Conservation (phyloP, 2,888 invertebrate species). For the Argynnis bischoffii region DNA sequence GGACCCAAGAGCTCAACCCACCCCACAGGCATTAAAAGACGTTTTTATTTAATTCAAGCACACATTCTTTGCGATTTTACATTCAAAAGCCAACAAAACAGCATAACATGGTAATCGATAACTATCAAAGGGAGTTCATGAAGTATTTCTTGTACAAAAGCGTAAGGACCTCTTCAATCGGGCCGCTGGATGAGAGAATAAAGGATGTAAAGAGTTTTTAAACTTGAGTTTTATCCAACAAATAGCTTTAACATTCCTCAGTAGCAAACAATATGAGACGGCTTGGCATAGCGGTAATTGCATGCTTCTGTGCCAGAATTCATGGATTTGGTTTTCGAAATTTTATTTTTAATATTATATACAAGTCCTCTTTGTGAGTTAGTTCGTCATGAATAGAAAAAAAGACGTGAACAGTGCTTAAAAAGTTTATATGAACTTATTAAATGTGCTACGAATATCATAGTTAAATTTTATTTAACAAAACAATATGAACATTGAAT, state of each 20-base stretch:
- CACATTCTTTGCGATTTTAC: constrained; percentile 8
- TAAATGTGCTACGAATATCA: too few species aligned
- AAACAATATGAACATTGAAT: too few species aligned
- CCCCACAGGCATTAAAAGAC: constrained; percentile 3
- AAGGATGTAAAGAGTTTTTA: constrained; percentile 44
- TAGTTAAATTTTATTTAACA: too few species aligned
- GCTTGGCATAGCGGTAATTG: neutral
- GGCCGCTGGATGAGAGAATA: constrained; percentile 53
- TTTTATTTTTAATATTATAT: too few species aligned
- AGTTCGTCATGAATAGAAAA: too few species aligned
- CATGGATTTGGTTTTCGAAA: too few species aligned
- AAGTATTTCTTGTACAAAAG: constrained; percentile 34
- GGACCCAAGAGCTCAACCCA: neutral
- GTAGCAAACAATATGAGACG: constrained; percentile 1
- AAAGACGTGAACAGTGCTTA: too few species aligned
- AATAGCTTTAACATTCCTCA: constrained; percentile 8
- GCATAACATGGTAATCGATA: constrained; percentile 32
- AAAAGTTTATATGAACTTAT: too few species aligned
- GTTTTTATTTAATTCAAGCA: constrained; percentile 9
- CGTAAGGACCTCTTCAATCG: constrained; percentile 37
- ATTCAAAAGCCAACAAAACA: constrained; percentile 4
- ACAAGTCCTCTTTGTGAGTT: too few species aligned
- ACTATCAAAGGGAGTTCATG: constrained; percentile 40
- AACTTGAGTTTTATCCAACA: constrained; percentile 30
- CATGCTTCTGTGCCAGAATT: too few species aligned